These are phyloP conservation scores for Zelostemma sp. DNA, from an alignment of 1,140 invertebrate species.

Conservation along the genomic window DNA sequence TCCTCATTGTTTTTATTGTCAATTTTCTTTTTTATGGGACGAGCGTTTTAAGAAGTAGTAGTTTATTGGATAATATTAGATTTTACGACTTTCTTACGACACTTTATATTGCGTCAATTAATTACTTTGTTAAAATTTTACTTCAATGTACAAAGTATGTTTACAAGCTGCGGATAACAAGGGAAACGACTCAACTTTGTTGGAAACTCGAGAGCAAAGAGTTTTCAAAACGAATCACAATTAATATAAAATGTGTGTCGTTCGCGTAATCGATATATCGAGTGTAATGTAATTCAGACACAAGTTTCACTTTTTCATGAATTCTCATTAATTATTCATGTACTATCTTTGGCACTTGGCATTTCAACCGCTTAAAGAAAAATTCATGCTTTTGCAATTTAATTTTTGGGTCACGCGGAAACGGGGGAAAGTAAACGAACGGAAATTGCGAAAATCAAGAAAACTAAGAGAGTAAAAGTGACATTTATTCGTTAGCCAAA, in stretches of 20 bases:
- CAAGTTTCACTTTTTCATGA: constrained; percentile 3
- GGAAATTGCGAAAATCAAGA: too few relatives aligned
- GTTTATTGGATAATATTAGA: too few relatives aligned
- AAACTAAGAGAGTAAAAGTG: background rate
- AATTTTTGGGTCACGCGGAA: background rate
- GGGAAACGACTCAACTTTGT: constrained; percentile 5
- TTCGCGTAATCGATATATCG: constrained; percentile 22
- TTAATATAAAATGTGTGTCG: constrained; percentile 21
- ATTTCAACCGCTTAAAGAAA: too few relatives aligned
- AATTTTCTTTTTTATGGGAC: background rate
- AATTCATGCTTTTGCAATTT: too few relatives aligned
- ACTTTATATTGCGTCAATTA: too few relatives aligned
- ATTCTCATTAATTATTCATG: constrained; percentile 3
- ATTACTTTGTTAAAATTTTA: too few relatives aligned
- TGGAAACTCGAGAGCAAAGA: too few relatives aligned
- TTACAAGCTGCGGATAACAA: too few relatives aligned
- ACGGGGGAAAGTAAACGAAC: constrained; percentile 25
- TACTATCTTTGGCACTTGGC: too few relatives aligned
- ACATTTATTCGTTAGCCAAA: background rate
- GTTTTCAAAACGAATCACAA: background rate
- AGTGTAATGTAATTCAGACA: constrained; percentile 24
- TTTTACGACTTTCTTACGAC: too few relatives aligned
- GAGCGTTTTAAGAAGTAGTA: too few relatives aligned
- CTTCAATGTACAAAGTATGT: too few relatives aligned
- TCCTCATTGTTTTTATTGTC: background rate